Percentiles rank a stretch among this genome's conserved stretches.
Conservation (phyloP, 2,888 invertebrate species). For the Marronus borbonicus region DNA sequence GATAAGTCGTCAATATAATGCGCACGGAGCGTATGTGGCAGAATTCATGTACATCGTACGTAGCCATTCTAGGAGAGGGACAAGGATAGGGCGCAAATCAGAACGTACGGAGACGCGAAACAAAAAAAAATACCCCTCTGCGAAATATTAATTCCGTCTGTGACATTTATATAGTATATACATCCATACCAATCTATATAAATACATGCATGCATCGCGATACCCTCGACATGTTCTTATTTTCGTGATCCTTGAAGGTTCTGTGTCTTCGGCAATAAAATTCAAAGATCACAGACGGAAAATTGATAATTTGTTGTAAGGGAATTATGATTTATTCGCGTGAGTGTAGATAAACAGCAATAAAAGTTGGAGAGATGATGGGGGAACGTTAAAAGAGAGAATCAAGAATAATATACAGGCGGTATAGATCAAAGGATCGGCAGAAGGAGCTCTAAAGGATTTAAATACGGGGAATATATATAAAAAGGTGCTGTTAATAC, state of each 20-base stretch:
- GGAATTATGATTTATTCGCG: conserved; percentile 31
- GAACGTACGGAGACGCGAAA: not conserved
- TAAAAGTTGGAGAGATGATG: not conserved
- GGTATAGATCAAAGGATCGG: conserved; percentile 9
- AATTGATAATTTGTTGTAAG: conserved; percentile 36
- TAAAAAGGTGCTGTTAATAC: not conserved
- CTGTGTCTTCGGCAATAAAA: conserved; percentile 24
- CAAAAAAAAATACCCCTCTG: conserved; percentile 16
- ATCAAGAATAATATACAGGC: conserved; percentile 26
- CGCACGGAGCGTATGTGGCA: not conserved
- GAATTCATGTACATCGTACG: not conserved
- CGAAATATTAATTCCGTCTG: conserved; percentile 37
- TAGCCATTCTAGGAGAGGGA: not conserved
- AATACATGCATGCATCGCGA: not conserved
- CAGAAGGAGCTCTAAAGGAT: not conserved
- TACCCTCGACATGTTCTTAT: not conserved
- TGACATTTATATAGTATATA: conserved; percentile 31
- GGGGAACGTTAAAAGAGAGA: conserved; percentile 14
- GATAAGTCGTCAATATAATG: conserved; percentile 32
- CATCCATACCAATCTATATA: too few relatives aligned
- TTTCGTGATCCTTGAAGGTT: conserved; percentile 20
- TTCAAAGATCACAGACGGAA: conserved; percentile 11
- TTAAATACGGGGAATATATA: not conserved
- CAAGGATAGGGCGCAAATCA: not conserved
- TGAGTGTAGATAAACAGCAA: conserved; percentile 31